Evolutionary conservation across 1,140 invertebrate genomes (phyloP), one percentile per base, ranked within the genome.

Genomic region (Triops longicaudatus): DNA sequence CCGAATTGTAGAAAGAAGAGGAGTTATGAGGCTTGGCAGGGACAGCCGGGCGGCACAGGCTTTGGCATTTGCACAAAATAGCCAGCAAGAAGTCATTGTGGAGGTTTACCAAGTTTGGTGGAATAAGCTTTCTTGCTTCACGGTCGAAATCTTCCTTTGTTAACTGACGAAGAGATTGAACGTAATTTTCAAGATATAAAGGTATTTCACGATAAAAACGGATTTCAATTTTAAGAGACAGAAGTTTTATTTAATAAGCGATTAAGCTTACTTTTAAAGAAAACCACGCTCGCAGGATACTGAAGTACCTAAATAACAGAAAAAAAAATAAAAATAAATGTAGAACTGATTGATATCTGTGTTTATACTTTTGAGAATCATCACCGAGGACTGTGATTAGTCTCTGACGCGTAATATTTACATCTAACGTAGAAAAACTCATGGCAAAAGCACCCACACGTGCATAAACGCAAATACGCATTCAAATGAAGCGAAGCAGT

Each of bases 11-110:
- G 73, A 79, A 14, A 42, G 75, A 78, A 41, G 43, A 22, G 50
- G 31, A 37, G 37, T 50, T 17, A 77, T 14, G 26, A 26, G 75
- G 77, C 17, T n/a, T 28, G 41, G 10, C 22, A 0, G 73, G 78
- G n/a, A 28, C 72, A 22, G 73, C 50, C 44, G 76, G 73, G 27
- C 78, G 63, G 80, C 82, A 78, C 22, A 91, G 83, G 28, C 87
- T 88, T 81, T 92, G 90, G 17, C 93, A 91, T 86, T 90, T 93
- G 79, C 92, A 91, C 11, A 94, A 87, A 72, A 94, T 85, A 11
- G 91, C 91, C 10, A 94, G 82, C 7, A 95, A 84, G 82, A 95
- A 94, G 80, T 93, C 89, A 85, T 95, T 95, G 82, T 94, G 93
- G 28, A 92, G 86, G 83, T 90, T 90, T 43, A 93, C 88, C 83